phyloP scores from a whole-genome alignment of 1,140 invertebrate genomes.

The Zaprionus davidi region DNA sequence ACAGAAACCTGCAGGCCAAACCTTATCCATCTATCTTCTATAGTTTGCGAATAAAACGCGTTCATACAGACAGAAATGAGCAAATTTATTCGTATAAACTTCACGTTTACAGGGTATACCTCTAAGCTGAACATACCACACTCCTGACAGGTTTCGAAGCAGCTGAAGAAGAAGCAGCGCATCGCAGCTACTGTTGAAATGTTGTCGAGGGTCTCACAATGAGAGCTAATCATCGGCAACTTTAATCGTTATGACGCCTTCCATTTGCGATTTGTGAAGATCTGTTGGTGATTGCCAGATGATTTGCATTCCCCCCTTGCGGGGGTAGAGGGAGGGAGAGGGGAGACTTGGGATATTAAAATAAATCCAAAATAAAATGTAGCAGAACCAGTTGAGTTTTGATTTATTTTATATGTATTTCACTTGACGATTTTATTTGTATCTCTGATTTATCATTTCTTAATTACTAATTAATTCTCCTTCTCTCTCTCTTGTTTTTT shows the following conservation, averaged over 20 bases:
- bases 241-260: slow-evolving; percentile 40
- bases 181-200: slow-evolving; percentile 24
- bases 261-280: slow-evolving; percentile 30
- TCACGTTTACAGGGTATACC: background rate
- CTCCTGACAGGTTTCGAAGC: slow-evolving; percentile 8
- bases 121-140: background rate
- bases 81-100: background rate
- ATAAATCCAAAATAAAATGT: slow-evolving; percentile 45
- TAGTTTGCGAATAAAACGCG: background rate
- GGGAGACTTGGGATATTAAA: background rate
- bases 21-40: background rate
- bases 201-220: slow-evolving; percentile 20
- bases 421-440: slow-evolving; percentile 54
- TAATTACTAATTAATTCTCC: slow-evolving; percentile 52
- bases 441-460: slow-evolving; percentile 42
- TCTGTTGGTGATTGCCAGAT: slow-evolving; percentile 6
- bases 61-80: background rate
- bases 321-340: background rate
- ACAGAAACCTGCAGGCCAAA: background rate
- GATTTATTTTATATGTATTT: slow-evolving; percentile 52
- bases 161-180: slow-evolving; percentile 19
- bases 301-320: slow-evolving; percentile 32
- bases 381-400: slow-evolving; percentile 41
- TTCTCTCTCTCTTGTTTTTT: slow-evolving; percentile 6
- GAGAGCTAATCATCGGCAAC: slow-evolving; percentile 32